A percentile compares a stretch with the other conserved stretches of the same genome.
phyloP scores from a whole-genome alignment of 2,113 vertebrate species.

The Actenoides hombroni region DNA sequence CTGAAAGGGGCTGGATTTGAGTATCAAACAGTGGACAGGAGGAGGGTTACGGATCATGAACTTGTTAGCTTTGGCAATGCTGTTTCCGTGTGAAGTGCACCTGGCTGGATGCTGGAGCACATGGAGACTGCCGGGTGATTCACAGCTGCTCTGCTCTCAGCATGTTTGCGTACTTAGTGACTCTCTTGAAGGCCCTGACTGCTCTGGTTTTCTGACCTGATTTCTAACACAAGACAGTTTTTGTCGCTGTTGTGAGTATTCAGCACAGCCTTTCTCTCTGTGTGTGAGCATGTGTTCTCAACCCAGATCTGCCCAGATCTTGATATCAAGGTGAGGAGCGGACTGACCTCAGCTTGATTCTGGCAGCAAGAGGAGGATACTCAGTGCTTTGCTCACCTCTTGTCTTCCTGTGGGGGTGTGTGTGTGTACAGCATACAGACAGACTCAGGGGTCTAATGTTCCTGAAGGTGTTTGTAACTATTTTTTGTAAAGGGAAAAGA shows the following conservation, averaged over 20 bases:
- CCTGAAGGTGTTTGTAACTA: background rate
- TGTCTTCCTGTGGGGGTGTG: rapidly evolving
- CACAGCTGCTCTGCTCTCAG: background rate
- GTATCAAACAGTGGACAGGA: rapidly evolving
- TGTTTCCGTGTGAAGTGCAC: rapidly evolving
- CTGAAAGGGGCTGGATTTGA: background rate
- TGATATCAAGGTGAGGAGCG: rapidly evolving
- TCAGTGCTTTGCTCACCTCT: rapidly evolving
- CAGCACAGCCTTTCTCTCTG: background rate
- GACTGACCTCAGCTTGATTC: no score
- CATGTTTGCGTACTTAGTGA: rapidly evolving
- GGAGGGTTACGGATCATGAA: rapidly evolving
- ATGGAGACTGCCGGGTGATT: rapidly evolving
- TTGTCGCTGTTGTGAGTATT: no score
- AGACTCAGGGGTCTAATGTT: background rate
- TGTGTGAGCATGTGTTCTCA: rapidly evolving
- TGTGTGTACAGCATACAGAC: no score
- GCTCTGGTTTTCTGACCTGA: background rate
- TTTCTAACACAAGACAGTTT: rapidly evolving
- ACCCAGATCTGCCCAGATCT: background rate
- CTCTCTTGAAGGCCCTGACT: background rate
- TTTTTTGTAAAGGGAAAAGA: background rate
- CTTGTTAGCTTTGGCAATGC: background rate
- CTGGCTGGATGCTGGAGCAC: background rate
- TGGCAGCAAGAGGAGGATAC: background rate